Conservation (phyloP, 2,797 vertebrate genomes). For the Gallinago stenura region DNA sequence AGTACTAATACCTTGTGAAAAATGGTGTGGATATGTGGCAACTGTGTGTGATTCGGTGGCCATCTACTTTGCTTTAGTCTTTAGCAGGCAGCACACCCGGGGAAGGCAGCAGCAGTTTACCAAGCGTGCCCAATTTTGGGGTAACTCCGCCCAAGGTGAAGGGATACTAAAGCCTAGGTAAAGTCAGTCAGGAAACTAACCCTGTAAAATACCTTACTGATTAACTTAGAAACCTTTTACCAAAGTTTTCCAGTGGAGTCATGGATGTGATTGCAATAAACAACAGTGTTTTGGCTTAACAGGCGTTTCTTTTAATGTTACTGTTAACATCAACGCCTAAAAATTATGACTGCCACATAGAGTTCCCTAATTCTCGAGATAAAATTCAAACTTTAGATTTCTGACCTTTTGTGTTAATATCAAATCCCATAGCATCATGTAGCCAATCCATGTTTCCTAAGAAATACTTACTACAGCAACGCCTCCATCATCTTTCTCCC, state of each 20-base stretch:
- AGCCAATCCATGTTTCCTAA: not conserved
- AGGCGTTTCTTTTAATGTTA: not conserved
- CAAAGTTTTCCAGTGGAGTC: not conserved
- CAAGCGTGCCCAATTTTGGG: not conserved
- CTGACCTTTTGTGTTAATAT: not conserved
- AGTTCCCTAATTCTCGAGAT: not conserved
- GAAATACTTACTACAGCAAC: not conserved
- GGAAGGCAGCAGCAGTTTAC: not conserved
- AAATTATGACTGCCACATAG: not conserved
- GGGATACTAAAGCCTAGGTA: not conserved
- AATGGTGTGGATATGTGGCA: not conserved
- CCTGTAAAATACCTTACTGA: not conserved
- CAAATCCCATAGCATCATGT: not conserved
- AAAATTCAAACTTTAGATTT: not conserved
- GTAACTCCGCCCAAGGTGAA: not conserved
- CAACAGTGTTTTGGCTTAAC: not conserved
- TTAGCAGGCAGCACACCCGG: rapidly evolving
- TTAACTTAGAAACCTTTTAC: not conserved
- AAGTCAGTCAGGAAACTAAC: not conserved
- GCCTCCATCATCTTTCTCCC: not conserved
- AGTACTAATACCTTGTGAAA: not conserved
- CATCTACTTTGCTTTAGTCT: not conserved
- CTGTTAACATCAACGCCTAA: not conserved
- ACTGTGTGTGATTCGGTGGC: rapidly evolving
- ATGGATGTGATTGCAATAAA: not conserved